Evolutionary conservation across 2,888 invertebrate genomes (phyloP), one percentile per base, ranked within the genome.

Genomic region (Melipona beecheii): DNA sequence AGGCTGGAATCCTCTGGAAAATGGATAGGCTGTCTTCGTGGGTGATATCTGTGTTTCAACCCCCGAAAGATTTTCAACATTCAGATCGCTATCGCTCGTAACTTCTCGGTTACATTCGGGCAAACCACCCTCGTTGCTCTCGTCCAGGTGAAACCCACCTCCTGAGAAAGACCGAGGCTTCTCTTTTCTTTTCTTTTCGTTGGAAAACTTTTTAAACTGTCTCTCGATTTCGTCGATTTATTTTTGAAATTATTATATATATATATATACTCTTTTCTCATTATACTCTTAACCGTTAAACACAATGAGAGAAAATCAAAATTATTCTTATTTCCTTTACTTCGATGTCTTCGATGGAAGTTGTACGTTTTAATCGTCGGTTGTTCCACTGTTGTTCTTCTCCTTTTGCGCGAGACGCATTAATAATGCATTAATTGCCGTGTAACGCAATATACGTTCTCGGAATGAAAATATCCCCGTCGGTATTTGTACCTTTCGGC

Each of bases 21-120:
- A 87, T 87, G 89, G 89, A 91, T 89, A 81, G 85, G 83, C 81
- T 87, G 87, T 89, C 92, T 86, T 89, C 92, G 91, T 92, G 92
- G 92, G 92, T 92, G 92, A 92, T 92, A 92, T 92, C 92, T 92
- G 88, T 91, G 87, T 92, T 91, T 91, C 89, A 91, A 82, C 89
- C 88, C 89, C 86, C 83, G 73, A 80, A 86, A 36, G 36, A 86
- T 83, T 75, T 83, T 78, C 74, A 83, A 84, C 90, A 88, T 88
- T 88, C 84, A 87, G 92, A 92, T 92, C 84, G 84, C 89, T 91
- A 92, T 92, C 92, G 84, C 70, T 36, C 72, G 81, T 82, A 90
- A 91, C 90, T 92, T 92, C 91, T 92, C 91, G 88, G 91, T 91
- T 92, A 90, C 91, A 90, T 86, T 52, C 71, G 71, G 77, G 17